Evolutionary conservation across 2,113 vertebrate species (phyloP).

Genomic region (Microcebus tavaratra): DNA sequence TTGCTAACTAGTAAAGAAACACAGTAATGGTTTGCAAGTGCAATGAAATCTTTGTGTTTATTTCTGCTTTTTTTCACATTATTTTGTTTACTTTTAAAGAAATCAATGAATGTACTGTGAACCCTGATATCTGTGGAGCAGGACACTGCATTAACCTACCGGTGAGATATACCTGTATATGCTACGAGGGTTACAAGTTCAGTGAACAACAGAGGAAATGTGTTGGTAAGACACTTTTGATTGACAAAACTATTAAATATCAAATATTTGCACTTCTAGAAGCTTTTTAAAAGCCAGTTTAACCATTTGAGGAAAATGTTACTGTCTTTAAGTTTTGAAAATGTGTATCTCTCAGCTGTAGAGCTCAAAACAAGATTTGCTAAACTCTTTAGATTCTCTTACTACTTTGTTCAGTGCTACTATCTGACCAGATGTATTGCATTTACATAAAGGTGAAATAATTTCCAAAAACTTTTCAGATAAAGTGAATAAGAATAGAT

Average conservation of each 20-base stretch:
- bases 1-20: background rate
- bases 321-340: background rate
- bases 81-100: slow-evolving; percentile 84
- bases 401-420: background rate
- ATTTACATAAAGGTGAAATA: background rate
- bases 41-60: background rate
- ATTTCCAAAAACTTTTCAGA: background rate
- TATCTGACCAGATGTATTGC: background rate
- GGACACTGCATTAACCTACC: slow-evolving; percentile 95
- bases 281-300: background rate
- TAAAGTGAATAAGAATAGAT: background rate
- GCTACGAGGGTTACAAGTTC: slow-evolving; percentile 90
- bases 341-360: background rate
- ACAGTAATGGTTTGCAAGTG: background rate
- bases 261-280: slow-evolving; percentile 39
- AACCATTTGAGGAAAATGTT: background rate
- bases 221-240: slow-evolving; percentile 87
- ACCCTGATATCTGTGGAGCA: slow-evolving; percentile 93
- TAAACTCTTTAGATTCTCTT: background rate
- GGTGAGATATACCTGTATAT: slow-evolving; percentile 94
- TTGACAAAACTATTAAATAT: background rate
- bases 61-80: background rate
- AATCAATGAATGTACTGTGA: slow-evolving; percentile 95
- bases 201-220: slow-evolving; percentile 90
- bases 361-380: background rate